Conservation (phyloP, 2,113 vertebrate species). For the Oceanodroma tethys region DNA sequence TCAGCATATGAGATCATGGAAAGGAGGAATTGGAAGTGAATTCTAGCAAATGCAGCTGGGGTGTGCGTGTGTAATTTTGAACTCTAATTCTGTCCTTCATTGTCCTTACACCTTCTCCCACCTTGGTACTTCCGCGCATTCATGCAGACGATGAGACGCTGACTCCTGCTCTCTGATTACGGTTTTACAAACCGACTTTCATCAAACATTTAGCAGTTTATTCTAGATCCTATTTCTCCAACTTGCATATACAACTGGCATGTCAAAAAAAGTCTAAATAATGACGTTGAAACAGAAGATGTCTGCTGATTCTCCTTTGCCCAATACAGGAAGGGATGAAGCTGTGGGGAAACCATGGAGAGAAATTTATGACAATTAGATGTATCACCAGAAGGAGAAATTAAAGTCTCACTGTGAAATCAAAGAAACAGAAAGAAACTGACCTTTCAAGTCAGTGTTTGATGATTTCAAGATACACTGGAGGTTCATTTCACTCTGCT, state of each 20-base stretch:
- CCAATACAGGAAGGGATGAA: neutral
- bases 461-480: neutral
- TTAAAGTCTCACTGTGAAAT: neutral
- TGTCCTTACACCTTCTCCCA: neutral
- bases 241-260: neutral
- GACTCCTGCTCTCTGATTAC: neutral
- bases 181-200: neutral
- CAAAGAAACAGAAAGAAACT: neutral
- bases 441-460: neutral
- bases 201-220: neutral
- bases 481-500: neutral
- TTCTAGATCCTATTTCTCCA: neutral
- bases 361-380: neutral
- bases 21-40: neutral
- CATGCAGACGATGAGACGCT: neutral
- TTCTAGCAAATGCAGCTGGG: neutral
- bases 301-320: neutral
- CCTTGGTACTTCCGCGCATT: neutral
- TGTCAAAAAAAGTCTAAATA: neutral
- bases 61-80: neutral
- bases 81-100: neutral
- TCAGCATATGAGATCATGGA: neutral
- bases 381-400: neutral
- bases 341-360: neutral
- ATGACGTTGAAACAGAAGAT: neutral